phyloP scores from a whole-genome alignment of 2,888 invertebrate species.

The Eupithecia centaureata region DNA sequence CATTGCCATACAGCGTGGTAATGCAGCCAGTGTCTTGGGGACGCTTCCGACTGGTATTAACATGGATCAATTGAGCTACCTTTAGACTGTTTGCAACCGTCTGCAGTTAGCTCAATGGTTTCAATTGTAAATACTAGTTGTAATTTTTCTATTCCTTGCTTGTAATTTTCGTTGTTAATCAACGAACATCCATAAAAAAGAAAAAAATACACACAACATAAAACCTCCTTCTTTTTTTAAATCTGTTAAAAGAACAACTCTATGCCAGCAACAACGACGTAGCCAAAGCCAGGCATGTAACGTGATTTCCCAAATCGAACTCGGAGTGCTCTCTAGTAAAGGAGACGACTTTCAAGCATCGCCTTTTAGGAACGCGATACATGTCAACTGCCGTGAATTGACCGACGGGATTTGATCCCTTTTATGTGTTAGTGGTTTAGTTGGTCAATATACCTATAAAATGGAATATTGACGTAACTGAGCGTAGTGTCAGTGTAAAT shows the following conservation, averaged over 20 bases:
- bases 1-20: too few relatives aligned
- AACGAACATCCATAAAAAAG: too few relatives aligned
- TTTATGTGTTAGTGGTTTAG: neutral
- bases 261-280: neutral
- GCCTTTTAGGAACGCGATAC: slow-evolving; percentile 61
- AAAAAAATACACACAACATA: too few relatives aligned
- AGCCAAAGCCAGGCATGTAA: slow-evolving; percentile 52
- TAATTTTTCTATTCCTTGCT: too few relatives aligned
- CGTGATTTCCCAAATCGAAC: slow-evolving; percentile 79
- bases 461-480: neutral
- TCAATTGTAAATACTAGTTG: too few relatives aligned
- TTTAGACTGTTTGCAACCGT: too few relatives aligned
- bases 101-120: too few relatives aligned
- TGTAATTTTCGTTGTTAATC: too few relatives aligned
- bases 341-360: slow-evolving; percentile 58
- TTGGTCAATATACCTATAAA: neutral
- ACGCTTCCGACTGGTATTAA: too few relatives aligned
- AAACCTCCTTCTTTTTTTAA: too few relatives aligned
- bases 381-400: slow-evolving; percentile 23
- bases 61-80: too few relatives aligned
- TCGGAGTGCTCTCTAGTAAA: slow-evolving; percentile 76
- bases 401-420: slow-evolving; percentile 11
- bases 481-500: neutral
- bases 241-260: neutral
- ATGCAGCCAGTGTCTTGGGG: too few relatives aligned